These are phyloP conservation scores for Diabrotica undecimpunctata DNA, from an alignment of 1,140 invertebrate species.

Conservation along the genomic window DNA sequence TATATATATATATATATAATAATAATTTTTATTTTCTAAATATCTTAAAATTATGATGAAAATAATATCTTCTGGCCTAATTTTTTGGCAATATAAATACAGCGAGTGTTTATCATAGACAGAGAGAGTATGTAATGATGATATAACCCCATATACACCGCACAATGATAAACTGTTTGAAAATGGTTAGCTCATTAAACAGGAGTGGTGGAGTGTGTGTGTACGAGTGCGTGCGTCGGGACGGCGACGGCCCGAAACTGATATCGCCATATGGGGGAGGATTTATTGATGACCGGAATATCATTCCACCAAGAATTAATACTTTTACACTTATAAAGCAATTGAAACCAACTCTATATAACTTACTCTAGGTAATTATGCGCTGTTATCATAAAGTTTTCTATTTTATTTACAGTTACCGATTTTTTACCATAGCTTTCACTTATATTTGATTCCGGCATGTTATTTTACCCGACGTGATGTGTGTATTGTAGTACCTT, in stretches of 20 bases:
- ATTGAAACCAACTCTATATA: too few relatives aligned
- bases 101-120: constrained; percentile 11
- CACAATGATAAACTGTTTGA: constrained; percentile 42
- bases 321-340: too few relatives aligned
- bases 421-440: too few relatives aligned
- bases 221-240: constrained; percentile 14
- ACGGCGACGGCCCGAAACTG: constrained; percentile 10
- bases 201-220: constrained; percentile 34
- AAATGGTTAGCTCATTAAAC: constrained; percentile 41
- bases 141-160: constrained; percentile 40
- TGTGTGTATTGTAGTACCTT: too few relatives aligned
- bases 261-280: constrained; percentile 21
- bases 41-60: not conserved
- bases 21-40: not conserved
- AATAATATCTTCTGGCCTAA: not conserved
- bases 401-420: too few relatives aligned
- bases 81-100: not conserved
- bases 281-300: not conserved
- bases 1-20: not conserved
- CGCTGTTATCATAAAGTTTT: too few relatives aligned
- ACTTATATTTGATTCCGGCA: too few relatives aligned
- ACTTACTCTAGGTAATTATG: too few relatives aligned
- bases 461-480: too few relatives aligned
- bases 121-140: constrained; percentile 37
- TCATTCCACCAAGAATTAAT: constrained; percentile 10